These are phyloP conservation scores for Chelonia mydas DNA, from an alignment of 2,797 vertebrate genomes.

Conservation along the genomic window DNA sequence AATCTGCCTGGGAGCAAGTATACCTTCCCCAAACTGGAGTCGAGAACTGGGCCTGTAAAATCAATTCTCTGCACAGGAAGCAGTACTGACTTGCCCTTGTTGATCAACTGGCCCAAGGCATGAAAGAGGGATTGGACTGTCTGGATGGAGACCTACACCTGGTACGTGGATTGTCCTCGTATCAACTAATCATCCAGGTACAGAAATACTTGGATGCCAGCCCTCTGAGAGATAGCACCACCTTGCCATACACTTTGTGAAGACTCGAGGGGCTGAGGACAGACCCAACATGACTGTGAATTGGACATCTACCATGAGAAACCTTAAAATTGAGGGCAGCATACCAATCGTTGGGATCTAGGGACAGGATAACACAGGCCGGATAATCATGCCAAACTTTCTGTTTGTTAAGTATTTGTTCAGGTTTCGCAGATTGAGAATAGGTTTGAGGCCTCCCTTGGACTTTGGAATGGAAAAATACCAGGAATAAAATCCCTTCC, in stretches of 20 bases:
- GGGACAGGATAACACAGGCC: neutral
- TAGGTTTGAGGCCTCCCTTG: neutral
- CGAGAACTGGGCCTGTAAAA: too few species aligned
- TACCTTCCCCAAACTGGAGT: too few species aligned
- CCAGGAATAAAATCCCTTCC: too few species aligned
- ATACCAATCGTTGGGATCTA: neutral
- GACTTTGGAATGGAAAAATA: neutral
- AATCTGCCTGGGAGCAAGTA: too few species aligned
- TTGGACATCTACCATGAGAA: neutral
- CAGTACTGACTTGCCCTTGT: too few species aligned
- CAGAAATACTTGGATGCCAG: neutral
- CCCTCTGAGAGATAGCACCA: neutral
- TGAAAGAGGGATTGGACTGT: neutral
- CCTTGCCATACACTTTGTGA: too few species aligned
- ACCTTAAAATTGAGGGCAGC: neutral
- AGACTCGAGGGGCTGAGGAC: neutral
- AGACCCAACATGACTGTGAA: neutral
- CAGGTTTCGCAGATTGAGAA: neutral
- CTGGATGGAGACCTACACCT: neutral
- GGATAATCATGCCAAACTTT: neutral
- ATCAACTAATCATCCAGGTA: neutral
- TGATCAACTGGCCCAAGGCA: neutral
- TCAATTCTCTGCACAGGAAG: too few species aligned
- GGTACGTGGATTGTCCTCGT: neutral
- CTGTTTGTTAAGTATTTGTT: neutral